A percentile compares a stretch with the other conserved stretches of the same genome.
phyloP scores from a whole-genome alignment of 2,113 vertebrate genomes.

The Holacanthus passer region DNA sequence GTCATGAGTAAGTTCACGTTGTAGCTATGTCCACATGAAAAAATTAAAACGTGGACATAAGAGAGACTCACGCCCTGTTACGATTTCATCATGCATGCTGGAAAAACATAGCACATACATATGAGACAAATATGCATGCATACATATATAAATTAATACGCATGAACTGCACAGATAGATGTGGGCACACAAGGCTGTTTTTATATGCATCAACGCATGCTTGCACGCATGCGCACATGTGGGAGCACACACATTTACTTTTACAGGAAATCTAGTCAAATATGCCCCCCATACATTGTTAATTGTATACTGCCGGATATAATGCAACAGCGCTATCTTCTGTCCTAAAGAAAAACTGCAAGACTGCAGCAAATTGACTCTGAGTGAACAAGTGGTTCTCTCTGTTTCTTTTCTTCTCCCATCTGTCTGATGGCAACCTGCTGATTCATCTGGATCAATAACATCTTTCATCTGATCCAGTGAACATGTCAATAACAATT shows the following conservation, averaged over 20 bases:
- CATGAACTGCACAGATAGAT: constrained; percentile 8
- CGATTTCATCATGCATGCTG: constrained; percentile 12
- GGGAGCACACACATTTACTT: constrained; percentile 10
- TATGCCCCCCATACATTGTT: constrained; percentile 11
- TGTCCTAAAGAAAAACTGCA: constrained; percentile 56
- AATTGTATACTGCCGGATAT: constrained; percentile 16
- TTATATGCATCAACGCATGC: constrained; percentile 3
- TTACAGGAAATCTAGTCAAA: constrained; percentile 31
- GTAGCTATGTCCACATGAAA: background rate
- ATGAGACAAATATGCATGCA: background rate
- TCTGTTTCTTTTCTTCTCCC: constrained; percentile 2
- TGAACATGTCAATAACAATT: constrained; percentile 6
- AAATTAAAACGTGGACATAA: background rate
- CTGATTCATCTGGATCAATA: constrained; percentile 52
- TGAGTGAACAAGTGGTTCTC: constrained; percentile 57
- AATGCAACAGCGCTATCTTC: constrained; percentile 74
- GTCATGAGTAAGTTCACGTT: constrained; percentile 8
- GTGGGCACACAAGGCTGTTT: constrained; percentile 3
- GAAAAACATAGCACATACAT: constrained; percentile 16
- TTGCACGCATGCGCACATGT: background rate
- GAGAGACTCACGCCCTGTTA: background rate
- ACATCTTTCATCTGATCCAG: constrained; percentile 16
- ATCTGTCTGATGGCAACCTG: constrained; percentile 23
- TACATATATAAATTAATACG: constrained; percentile 5
- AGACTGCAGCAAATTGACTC: constrained; percentile 64